phyloP scores from a whole-genome alignment of 1,140 invertebrate species.

The Nasonia longicornis region DNA sequence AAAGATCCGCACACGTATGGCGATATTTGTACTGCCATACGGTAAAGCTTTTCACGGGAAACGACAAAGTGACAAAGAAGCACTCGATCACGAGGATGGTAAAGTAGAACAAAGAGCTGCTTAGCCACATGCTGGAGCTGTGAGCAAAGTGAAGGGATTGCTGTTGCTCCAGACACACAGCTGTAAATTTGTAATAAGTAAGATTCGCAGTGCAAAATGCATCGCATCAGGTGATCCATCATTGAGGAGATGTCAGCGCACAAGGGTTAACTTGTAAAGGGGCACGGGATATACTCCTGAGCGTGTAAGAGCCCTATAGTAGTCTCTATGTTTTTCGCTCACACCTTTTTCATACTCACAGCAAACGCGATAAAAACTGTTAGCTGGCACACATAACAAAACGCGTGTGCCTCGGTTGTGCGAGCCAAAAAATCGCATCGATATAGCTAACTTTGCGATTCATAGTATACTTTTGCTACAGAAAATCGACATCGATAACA shows the following conservation, averaged over 20 bases:
- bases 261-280: constrained; percentile 54
- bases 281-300: not conserved
- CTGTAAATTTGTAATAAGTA: constrained; percentile 44
- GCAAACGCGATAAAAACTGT: not conserved
- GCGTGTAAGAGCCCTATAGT: no score
- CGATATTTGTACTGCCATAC: not conserved
- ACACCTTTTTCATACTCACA: not conserved
- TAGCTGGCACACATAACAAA: no score
- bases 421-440: no score
- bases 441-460: no score
- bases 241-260: constrained; percentile 51
- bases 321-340: not conserved
- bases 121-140: constrained; percentile 35
- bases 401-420: no score
- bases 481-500: no score
- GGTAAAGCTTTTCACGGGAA: not conserved
- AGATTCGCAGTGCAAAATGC: constrained; percentile 52
- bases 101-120: constrained; percentile 42
- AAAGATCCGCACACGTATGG: not conserved
- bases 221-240: constrained; percentile 59
- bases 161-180: not conserved
- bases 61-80: constrained; percentile 20
- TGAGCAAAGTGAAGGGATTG: constrained; percentile 27
- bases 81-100: constrained; percentile 47
- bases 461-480: no score